Evolutionary conservation across 2,888 invertebrate genomes (phyloP).

Genomic region (Drosophila kokeensis): DNA sequence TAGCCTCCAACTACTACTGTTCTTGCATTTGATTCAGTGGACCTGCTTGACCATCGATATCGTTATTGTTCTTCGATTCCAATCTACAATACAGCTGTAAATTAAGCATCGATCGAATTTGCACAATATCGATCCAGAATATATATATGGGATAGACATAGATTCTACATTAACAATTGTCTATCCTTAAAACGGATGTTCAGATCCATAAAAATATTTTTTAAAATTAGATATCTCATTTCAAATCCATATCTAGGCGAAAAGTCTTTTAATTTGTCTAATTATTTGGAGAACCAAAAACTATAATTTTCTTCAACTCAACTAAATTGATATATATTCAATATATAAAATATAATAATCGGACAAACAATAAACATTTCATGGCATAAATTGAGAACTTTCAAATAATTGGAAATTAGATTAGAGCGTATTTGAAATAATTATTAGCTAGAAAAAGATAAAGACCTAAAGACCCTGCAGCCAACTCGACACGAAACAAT

Average conservation of each 20-base stretch:
- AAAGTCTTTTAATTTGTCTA: too few relatives aligned
- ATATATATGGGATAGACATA: not conserved
- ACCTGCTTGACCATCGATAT: constrained; percentile 33
- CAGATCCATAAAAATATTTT: not conserved
- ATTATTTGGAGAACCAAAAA: not conserved
- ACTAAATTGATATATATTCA: not conserved
- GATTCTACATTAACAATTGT: not conserved
- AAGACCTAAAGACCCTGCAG: constrained; percentile 13
- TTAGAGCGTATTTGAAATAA: constrained; percentile 46
- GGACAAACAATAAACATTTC: not conserved
- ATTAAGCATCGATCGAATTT: constrained; percentile 36
- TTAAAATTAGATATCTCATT: not conserved
- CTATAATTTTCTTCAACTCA: not conserved
- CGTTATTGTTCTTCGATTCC: constrained; percentile 23
- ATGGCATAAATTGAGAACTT: not conserved
- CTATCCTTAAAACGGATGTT: not conserved
- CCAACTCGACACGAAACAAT: constrained; percentile 58
- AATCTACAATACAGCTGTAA: constrained; percentile 48
- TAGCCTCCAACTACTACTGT: constrained; percentile 65
- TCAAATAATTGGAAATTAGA: constrained; percentile 31
- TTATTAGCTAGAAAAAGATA: constrained; percentile 46
- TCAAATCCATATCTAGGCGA: not conserved
- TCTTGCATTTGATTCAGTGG: constrained; percentile 43
- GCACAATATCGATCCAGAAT: not conserved
- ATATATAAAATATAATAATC: not conserved